Percentiles rank a stretch among this genome's conserved stretches.
Conservation (phyloP, 2,113 vertebrate genomes). For the Phainopepla nitens region DNA sequence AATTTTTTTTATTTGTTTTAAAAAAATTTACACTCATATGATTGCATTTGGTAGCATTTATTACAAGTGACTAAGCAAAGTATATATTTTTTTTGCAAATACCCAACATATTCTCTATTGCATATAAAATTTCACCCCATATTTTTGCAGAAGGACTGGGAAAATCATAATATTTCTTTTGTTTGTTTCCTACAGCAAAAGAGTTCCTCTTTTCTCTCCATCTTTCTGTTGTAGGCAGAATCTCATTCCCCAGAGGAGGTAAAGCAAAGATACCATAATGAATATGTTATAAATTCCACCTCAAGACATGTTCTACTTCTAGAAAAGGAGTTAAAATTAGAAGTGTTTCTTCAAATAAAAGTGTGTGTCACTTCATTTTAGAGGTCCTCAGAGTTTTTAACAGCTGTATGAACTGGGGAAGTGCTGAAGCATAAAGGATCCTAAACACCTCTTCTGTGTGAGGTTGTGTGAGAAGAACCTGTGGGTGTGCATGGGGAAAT, state of each 20-base stretch:
- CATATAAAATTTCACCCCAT: not conserved
- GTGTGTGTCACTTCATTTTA: not conserved
- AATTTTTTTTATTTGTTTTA: not conserved
- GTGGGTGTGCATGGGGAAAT: not conserved
- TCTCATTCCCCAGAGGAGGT: not conserved
- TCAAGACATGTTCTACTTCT: constrained; percentile 9
- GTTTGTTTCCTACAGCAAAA: not conserved
- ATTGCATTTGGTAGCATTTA: not conserved
- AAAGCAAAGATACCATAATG: not conserved
- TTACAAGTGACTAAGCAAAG: not conserved
- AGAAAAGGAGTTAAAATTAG: constrained; percentile 5
- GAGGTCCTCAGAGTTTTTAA: not conserved
- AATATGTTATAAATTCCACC: constrained; percentile 33
- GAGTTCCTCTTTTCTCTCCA: not conserved
- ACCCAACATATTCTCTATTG: not conserved
- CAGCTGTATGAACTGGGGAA: not conserved
- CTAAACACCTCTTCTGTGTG: not conserved
- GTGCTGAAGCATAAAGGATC: not conserved
- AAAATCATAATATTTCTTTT: not conserved
- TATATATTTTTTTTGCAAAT: not conserved
- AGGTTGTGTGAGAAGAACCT: not conserved
- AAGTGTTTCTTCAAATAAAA: constrained; percentile 19
- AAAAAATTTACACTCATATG: not conserved
- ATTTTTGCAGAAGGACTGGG: not conserved
- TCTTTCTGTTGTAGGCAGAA: not conserved